These are phyloP conservation scores for Parthenolecanium corni DNA, from an alignment of 2,888 invertebrate genomes.

Conservation along the genomic window DNA sequence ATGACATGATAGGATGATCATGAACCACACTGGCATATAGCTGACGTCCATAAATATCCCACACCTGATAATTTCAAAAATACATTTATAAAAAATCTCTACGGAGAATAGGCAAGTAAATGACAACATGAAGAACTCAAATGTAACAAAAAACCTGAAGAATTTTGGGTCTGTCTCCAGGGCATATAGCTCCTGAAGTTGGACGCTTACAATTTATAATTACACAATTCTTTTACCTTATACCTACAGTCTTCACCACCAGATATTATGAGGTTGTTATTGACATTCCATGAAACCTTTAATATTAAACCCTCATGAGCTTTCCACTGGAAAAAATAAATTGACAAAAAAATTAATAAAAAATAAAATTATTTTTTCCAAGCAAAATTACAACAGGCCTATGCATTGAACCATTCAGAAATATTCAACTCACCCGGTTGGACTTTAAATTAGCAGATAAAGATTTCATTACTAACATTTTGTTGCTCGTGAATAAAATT, in stretches of 20 bases:
- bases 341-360: neutral
- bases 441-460: constrained; percentile 46
- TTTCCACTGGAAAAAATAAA: constrained; percentile 62
- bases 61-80: constrained; percentile 49
- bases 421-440: constrained; percentile 38
- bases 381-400: neutral
- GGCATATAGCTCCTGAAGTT: too few species aligned
- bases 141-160: neutral
- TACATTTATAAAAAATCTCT: neutral
- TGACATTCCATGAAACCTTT: constrained; percentile 49
- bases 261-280: constrained; percentile 47
- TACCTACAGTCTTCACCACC: constrained; percentile 65
- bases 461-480: constrained; percentile 48
- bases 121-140: neutral
- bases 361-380: neutral
- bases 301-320: constrained; percentile 91
- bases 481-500: constrained; percentile 46
- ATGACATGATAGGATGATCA: constrained; percentile 80
- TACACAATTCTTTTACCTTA: constrained; percentile 58
- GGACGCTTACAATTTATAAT: neutral
- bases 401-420: neutral
- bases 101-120: neutral
- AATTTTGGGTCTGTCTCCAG: too few species aligned
- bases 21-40: constrained; percentile 74
- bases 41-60: constrained; percentile 84